Conservation (phyloP, 2,113 vertebrate species). For the Ageneiosus marmoratus region DNA sequence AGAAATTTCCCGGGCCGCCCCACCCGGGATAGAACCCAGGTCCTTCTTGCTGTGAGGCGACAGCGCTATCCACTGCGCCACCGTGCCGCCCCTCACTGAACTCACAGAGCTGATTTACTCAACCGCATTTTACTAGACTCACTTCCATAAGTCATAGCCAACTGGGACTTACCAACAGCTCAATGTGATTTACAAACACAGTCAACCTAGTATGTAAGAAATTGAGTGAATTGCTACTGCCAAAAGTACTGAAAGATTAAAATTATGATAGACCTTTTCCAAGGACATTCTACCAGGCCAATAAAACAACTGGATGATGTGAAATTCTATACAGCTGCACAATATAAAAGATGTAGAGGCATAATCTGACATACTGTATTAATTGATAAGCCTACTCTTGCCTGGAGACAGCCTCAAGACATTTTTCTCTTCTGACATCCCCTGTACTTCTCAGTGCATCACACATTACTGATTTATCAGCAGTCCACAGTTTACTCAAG, state of each 20-base stretch:
- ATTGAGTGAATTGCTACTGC: not conserved
- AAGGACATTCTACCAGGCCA: not conserved
- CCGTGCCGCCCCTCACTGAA: slow-evolving; percentile 31
- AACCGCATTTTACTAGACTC: not conserved
- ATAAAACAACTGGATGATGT: not conserved
- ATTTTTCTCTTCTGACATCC: slow-evolving; percentile 28
- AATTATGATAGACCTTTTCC: not conserved
- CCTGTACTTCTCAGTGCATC: slow-evolving; percentile 18
- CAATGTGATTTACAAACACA: slow-evolving; percentile 12
- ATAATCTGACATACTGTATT: slow-evolving; percentile 17
- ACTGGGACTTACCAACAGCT: not conserved
- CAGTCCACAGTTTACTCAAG: slow-evolving; percentile 10
- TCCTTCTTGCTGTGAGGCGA: too few species aligned
- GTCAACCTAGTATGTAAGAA: not conserved
- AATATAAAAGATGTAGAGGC: slow-evolving; percentile 15
- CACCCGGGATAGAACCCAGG: too few species aligned
- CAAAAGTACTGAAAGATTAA: not conserved
- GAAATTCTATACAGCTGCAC: not conserved
- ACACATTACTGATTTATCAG: slow-evolving; percentile 44
- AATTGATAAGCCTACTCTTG: slow-evolving; percentile 34
- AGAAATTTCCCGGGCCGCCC: too few species aligned
- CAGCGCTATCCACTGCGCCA: too few species aligned
- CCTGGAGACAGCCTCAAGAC: slow-evolving; percentile 2
- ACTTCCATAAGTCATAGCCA: slow-evolving; percentile 11
- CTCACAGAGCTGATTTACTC: slow-evolving; percentile 18